Percentiles rank a stretch among this genome's conserved stretches.
Evolutionary conservation across 2,797 vertebrate genomes (phyloP).

Genomic region (Artibeus jamaicensis): DNA sequence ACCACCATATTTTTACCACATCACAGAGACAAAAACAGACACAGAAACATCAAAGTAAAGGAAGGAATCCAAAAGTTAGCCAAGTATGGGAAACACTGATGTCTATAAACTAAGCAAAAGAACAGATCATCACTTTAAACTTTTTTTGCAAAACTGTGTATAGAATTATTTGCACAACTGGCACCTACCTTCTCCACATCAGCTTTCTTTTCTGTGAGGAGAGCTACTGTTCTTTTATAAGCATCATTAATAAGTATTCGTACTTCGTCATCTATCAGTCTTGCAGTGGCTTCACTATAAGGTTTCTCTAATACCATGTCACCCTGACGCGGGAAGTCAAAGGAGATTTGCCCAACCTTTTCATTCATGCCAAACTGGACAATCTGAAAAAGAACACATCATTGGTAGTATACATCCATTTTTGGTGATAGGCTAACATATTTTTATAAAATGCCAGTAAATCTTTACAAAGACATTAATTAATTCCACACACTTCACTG

Average conservation of each 20-base stretch:
- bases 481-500: not conserved
- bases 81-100: not conserved
- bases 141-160: not conserved
- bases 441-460: not conserved
- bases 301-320: slow-evolving; percentile 97
- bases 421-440: not conserved
- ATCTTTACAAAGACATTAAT: not conserved
- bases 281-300: slow-evolving; percentile 95
- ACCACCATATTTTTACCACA: not conserved
- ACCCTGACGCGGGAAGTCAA: slow-evolving; percentile 94
- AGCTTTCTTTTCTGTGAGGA: slow-evolving; percentile 89
- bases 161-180: not conserved
- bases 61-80: not conserved
- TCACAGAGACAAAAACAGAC: not conserved
- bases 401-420: not conserved
- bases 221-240: slow-evolving; percentile 87
- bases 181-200: slow-evolving; percentile 94
- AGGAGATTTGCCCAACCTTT: slow-evolving; percentile 97
- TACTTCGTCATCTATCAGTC: slow-evolving; percentile 94
- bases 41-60: not conserved
- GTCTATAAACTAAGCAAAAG: not conserved
- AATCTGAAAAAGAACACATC: slow-evolving; percentile 84
- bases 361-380: slow-evolving; percentile 98
- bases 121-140: not conserved
- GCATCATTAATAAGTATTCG: slow-evolving; percentile 89